Conservation (phyloP, 2,113 vertebrate species). For the Osmerus eperlanus region DNA sequence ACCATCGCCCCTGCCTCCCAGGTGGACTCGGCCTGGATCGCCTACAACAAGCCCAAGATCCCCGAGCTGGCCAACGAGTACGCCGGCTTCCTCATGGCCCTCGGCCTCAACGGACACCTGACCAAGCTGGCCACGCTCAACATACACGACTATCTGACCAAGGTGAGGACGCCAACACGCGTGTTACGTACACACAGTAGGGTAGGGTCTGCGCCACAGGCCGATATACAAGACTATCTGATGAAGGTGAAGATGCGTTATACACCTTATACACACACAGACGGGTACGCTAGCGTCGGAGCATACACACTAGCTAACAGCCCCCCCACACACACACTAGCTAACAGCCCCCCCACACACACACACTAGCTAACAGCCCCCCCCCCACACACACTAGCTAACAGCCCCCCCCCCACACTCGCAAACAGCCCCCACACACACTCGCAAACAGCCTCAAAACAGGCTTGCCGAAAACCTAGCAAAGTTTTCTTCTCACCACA, state of each 20-base stretch:
- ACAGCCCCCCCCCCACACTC: not conserved
- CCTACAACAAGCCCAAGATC: conserved; percentile 96
- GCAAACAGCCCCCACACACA: not conserved
- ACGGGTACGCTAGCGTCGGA: too few relatives aligned
- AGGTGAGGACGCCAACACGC: conserved; percentile 69
- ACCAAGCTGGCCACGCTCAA: conserved; percentile 95
- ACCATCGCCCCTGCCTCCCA: conserved; percentile 95
- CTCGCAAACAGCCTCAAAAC: not conserved
- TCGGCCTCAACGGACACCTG: conserved; percentile 94
- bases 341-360: not conserved
- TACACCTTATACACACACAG: too few relatives aligned
- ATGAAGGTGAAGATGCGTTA: too few relatives aligned
- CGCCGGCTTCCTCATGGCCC: conserved; percentile 95
- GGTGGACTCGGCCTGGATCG: conserved; percentile 97
- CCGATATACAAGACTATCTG: too few relatives aligned
- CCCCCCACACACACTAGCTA: not conserved
- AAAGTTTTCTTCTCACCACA: not conserved
- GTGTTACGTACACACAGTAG: not conserved
- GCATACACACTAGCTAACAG: too few relatives aligned
- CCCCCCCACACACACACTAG: too few relatives aligned
- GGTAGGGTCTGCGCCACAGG: not conserved
- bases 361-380: too few relatives aligned
- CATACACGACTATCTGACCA: conserved; percentile 95
- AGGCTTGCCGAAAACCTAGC: not conserved
- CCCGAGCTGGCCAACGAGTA: conserved; percentile 93